Evolutionary conservation across 2,113 vertebrate species (phyloP).

Genomic region (Apteryx mantelli): DNA sequence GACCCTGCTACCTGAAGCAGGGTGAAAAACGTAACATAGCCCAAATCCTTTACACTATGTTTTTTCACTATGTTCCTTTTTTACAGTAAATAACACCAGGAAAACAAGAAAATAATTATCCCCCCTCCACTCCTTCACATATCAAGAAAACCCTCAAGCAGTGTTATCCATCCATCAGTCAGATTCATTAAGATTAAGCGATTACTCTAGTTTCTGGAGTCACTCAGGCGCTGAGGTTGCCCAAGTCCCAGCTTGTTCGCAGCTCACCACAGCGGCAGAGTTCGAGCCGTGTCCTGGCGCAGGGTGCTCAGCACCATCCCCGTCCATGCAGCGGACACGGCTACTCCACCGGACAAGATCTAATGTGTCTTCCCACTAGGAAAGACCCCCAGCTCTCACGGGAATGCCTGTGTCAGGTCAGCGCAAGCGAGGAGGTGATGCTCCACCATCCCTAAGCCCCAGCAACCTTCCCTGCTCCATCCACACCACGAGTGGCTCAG

Average conservation of each 20-base stretch:
- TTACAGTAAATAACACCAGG: background rate
- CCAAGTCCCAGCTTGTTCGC: background rate
- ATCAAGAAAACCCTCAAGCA: background rate
- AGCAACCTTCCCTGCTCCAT: background rate
- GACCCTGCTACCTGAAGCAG: background rate
- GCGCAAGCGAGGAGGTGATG: background rate
- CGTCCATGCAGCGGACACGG: background rate
- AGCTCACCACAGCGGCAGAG: background rate
- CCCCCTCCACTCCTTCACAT: background rate
- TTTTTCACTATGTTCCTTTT: background rate
- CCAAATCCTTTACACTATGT: background rate
- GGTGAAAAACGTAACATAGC: background rate
- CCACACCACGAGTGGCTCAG: background rate
- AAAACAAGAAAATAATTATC: background rate
- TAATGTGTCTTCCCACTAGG: background rate
- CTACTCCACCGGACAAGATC: accelerated
- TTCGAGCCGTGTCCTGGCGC: background rate
- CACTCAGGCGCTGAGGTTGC: background rate
- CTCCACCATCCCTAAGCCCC: background rate
- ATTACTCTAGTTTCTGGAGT: conserved; percentile 25
- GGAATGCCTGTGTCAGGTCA: background rate
- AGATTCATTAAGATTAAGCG: background rate
- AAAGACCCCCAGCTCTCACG: background rate
- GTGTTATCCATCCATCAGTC: background rate
- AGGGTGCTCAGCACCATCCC: accelerated